Evolutionary conservation across 2,888 invertebrate genomes (phyloP).

Genomic region (Linnaemya tessellans): DNA sequence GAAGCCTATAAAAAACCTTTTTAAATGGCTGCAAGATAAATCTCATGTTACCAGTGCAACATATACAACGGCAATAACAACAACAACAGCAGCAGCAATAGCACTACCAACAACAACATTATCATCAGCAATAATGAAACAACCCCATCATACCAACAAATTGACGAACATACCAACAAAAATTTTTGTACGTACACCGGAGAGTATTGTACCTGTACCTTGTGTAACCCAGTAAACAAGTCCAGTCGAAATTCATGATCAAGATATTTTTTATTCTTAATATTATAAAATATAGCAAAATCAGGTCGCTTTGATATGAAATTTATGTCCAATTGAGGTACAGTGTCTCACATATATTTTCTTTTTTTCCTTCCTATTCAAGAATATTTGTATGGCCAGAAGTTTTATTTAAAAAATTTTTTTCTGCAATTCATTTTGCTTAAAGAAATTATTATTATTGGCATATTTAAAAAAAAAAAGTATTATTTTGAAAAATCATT

Average conservation of each 20-base stretch:
- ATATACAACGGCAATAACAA: constrained; percentile 28
- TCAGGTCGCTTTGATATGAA: too few relatives aligned
- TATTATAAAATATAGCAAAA: too few relatives aligned
- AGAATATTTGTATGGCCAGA: too few relatives aligned
- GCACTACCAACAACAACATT: neutral
- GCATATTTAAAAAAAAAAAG: too few relatives aligned
- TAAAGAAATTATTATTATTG: too few relatives aligned
- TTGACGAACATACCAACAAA: constrained; percentile 65
- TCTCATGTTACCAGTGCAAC: constrained; percentile 68
- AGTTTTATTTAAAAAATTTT: too few relatives aligned
- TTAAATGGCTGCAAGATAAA: constrained; percentile 72
- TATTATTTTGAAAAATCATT: too few relatives aligned
- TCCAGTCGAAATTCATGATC: neutral
- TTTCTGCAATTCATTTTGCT: too few relatives aligned
- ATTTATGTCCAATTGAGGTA: too few relatives aligned
- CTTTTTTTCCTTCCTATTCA: too few relatives aligned
- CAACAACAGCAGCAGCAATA: constrained; percentile 8
- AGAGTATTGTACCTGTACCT: constrained; percentile 21
- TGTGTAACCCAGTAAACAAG: constrained; percentile 42
- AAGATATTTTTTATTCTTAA: neutral
- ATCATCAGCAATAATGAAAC: constrained; percentile 27
- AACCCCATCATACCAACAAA: constrained; percentile 67
- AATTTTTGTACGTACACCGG: constrained; percentile 24
- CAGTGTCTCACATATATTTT: too few relatives aligned
- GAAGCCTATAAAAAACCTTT: constrained; percentile 69